Conservation (phyloP, 1,140 invertebrate genomes). For the Nylanderia fulva region DNA sequence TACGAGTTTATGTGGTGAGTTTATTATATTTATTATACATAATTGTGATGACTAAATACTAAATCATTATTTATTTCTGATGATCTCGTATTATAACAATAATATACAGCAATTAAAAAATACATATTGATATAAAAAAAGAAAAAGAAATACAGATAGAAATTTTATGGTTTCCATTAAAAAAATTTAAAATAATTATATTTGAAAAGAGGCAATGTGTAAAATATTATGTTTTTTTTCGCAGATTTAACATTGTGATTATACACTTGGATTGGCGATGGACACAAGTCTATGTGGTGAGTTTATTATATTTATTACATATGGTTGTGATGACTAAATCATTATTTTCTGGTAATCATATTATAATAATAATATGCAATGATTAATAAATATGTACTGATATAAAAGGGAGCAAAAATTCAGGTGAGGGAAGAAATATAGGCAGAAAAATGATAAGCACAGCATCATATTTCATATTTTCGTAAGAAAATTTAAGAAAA, state of each 20-base stretch:
- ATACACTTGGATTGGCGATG: not conserved
- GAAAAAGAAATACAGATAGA: no score
- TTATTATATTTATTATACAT: not conserved
- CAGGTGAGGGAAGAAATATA: no score
- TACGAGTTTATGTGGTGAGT: not conserved
- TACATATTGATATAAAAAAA: no score
- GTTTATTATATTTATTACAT: not conserved
- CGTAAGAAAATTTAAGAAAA: not conserved
- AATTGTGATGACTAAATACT: no score
- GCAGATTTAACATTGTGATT: no score
- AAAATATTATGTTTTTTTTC: no score
- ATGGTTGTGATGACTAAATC: not conserved
- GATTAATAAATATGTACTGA: no score
- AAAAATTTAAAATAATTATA: not conserved
- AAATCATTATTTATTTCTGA: constrained; percentile 7
- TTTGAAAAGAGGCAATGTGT: not conserved
- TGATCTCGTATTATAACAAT: not conserved
- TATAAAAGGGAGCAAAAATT: no score
- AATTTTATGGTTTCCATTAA: not conserved
- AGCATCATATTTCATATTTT: not conserved
- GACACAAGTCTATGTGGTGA: not conserved
- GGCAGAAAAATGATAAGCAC: no score
- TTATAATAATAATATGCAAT: not conserved
- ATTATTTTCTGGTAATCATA: not conserved
- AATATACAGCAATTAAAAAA: not conserved